Evolutionary conservation across 2,888 invertebrate species (phyloP).

Genomic region (Chaetoderma sp.): DNA sequence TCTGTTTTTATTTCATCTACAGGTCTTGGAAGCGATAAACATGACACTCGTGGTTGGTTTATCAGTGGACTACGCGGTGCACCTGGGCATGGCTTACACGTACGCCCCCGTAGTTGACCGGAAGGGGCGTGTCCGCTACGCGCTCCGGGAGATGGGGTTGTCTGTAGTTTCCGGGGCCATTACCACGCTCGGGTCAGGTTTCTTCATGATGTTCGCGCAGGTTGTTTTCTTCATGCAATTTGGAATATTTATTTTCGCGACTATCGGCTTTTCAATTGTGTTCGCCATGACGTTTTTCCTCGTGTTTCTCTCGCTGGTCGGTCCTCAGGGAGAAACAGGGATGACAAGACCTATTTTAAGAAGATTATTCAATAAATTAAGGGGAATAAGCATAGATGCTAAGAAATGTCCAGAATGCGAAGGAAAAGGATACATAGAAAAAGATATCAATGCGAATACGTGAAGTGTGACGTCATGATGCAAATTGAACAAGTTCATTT

Average conservation of each 20-base stretch:
- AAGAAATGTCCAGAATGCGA: background rate
- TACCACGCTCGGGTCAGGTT: constrained; percentile 53
- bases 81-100: constrained; percentile 57
- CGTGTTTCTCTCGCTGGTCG: constrained; percentile 45
- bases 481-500: too few relatives aligned
- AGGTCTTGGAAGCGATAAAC: constrained; percentile 55
- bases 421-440: too few relatives aligned
- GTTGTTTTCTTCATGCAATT: constrained; percentile 55
- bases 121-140: constrained; percentile 43
- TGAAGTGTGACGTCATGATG: too few relatives aligned
- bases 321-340: constrained; percentile 51
- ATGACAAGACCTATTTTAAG: constrained; percentile 8
- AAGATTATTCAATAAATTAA: background rate
- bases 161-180: constrained; percentile 57
- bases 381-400: background rate
- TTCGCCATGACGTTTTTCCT: constrained; percentile 52
- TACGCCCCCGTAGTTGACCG: constrained; percentile 39
- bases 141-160: constrained; percentile 49
- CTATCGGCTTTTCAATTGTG: constrained; percentile 48
- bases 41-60: constrained; percentile 55
- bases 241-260: constrained; percentile 54
- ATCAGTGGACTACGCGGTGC: constrained; percentile 57
- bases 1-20: background rate
- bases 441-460: too few relatives aligned
- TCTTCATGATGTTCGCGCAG: constrained; percentile 54